Conservation (phyloP, 1,140 invertebrate species). For the Nomia melanderi region DNA sequence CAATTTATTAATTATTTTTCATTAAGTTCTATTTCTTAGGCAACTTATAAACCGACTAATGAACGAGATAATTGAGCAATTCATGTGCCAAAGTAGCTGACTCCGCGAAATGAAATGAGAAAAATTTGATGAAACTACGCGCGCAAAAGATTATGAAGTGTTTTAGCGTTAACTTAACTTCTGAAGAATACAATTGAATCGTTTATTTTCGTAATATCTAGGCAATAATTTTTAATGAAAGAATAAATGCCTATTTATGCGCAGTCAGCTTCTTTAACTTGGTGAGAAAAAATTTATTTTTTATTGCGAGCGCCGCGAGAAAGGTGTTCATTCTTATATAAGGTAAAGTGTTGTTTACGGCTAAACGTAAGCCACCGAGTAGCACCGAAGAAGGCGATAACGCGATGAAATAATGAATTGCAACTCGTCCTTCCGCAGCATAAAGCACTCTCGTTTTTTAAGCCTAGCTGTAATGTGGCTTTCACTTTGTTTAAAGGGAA, state of each 20-base stretch:
- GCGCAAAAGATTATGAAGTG: too few species aligned
- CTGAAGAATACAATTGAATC: not conserved
- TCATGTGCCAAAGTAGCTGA: too few species aligned
- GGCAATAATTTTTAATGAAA: not conserved
- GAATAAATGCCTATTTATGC: not conserved
- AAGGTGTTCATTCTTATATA: not conserved
- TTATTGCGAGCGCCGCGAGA: not conserved
- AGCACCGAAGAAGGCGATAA: not conserved
- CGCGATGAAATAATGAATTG: not conserved
- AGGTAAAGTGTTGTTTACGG: not conserved
- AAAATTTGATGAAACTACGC: too few species aligned
- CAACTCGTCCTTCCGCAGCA: not conserved
- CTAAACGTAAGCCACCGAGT: not conserved
- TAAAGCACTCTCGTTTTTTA: not conserved
- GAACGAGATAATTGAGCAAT: not conserved
- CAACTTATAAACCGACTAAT: not conserved
- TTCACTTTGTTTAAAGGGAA: constrained; percentile 17
- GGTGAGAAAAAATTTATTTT: constrained; percentile 4
- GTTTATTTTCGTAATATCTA: not conserved
- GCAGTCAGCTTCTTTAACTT: not conserved
- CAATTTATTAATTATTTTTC: not conserved
- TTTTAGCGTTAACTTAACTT: too few species aligned
- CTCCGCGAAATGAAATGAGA: too few species aligned
- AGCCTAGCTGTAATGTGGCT: not conserved
- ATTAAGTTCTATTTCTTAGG: not conserved